These are phyloP conservation scores for Acanthiza pusilla DNA, from an alignment of 2,797 vertebrate genomes.

Conservation along the genomic window DNA sequence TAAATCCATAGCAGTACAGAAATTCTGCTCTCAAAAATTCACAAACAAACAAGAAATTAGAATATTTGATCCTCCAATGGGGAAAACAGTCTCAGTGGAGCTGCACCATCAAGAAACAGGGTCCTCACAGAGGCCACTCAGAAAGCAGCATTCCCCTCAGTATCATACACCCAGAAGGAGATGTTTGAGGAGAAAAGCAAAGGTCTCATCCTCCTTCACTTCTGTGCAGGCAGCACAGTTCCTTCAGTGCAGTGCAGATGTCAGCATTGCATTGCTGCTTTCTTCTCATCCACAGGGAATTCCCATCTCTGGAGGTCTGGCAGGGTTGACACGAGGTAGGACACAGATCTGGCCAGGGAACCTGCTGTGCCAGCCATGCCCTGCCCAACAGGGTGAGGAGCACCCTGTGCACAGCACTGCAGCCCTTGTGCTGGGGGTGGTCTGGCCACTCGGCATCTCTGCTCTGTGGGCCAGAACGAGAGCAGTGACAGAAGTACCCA, in stretches of 20 bases:
- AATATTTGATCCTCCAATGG: not conserved
- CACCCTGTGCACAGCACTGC: accelerated
- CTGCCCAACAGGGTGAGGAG: not conserved
- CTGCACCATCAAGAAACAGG: not conserved
- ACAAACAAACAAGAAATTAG: not conserved
- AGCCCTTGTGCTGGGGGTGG: accelerated
- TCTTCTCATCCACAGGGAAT: accelerated
- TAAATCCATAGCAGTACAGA: not conserved
- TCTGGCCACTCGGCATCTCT: accelerated
- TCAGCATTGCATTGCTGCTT: not conserved
- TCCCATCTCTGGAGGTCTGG: not conserved
- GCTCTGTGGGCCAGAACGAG: not conserved
- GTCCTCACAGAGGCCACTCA: not conserved
- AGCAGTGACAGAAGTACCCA: not conserved
- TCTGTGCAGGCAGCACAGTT: not conserved
- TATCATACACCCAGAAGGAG: not conserved
- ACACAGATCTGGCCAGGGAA: not conserved
- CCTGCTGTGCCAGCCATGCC: accelerated
- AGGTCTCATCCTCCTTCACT: not conserved
- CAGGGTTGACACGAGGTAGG: not conserved
- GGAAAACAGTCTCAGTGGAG: not conserved
- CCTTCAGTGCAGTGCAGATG: not conserved
- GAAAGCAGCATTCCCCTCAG: not conserved
- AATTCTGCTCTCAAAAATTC: not conserved
- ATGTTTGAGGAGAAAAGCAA: not conserved